Conservation (phyloP, 2,888 invertebrate species). For the Gibbula magus region DNA sequence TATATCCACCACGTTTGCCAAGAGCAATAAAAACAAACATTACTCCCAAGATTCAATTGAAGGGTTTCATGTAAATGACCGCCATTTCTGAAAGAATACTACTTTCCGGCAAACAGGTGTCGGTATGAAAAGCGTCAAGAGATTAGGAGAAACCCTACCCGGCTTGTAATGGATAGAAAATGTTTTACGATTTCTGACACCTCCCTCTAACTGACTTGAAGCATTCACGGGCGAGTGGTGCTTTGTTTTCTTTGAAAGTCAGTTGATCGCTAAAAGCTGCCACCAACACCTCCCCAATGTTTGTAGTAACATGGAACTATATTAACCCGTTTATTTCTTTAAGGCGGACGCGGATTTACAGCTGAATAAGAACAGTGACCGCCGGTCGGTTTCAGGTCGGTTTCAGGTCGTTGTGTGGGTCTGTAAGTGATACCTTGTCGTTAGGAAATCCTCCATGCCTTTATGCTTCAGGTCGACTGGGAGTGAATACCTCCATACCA, state of each 20-base stretch:
- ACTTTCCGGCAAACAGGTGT: conserved; percentile 7
- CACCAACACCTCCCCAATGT: conserved; percentile 12
- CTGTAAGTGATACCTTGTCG: conserved; percentile 1
- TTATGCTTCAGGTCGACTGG: too few relatives aligned
- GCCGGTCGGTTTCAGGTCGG: background rate
- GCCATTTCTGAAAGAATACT: background rate
- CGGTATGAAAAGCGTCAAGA: conserved; percentile 1
- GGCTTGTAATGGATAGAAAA: conserved; percentile 8
- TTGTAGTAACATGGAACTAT: background rate
- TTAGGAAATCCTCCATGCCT: conserved; percentile 16
- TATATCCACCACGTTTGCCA: background rate
- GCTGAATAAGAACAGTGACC: background rate
- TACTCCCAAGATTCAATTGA: background rate
- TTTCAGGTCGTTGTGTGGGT: conserved; percentile 8
- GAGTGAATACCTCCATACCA: too few relatives aligned
- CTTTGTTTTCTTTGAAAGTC: conserved; percentile 18
- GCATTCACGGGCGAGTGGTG: background rate
- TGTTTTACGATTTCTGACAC: conserved; percentile 21
- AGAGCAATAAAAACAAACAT: background rate
- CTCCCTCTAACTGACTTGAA: background rate
- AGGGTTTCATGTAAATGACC: background rate
- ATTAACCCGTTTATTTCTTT: conserved; percentile 12
- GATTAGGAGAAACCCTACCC: conserved; percentile 1
- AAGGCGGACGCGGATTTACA: background rate
- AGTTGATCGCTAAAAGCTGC: conserved; percentile 18